A percentile compares a stretch with the other conserved stretches of the same genome.
Evolutionary conservation across 1,140 invertebrate species (phyloP).

Genomic region (Paramacrobiotus metropolitanus): DNA sequence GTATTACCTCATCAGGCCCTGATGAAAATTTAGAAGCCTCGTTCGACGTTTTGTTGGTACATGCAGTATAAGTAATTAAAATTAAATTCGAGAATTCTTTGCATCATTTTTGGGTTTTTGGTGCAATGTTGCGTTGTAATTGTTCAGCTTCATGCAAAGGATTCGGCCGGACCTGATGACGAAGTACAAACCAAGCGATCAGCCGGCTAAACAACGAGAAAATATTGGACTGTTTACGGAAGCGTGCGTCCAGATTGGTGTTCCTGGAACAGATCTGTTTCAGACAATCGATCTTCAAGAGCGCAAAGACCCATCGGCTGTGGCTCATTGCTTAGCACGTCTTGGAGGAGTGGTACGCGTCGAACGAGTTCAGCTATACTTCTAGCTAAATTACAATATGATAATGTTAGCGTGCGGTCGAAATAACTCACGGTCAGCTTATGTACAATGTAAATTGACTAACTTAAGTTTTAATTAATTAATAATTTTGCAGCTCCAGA

Average conservation of each 20-base stretch:
- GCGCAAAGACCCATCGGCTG: not conserved
- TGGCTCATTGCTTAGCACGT: not conserved
- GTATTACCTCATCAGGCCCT: too few relatives aligned
- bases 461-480: too few relatives aligned
- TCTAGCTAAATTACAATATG: not conserved
- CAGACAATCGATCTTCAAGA: slow-evolving; percentile 2
- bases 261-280: not conserved
- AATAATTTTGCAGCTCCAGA: slow-evolving; percentile 2
- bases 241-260: not conserved
- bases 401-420: too few relatives aligned
- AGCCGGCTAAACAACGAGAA: not conserved
- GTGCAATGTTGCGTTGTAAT: too few relatives aligned
- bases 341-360: not conserved
- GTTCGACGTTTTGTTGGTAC: too few relatives aligned
- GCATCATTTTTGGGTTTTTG: too few relatives aligned
- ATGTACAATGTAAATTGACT: too few relatives aligned
- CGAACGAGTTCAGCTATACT: not conserved
- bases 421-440: too few relatives aligned
- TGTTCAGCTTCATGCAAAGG: not conserved
- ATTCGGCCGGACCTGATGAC: not conserved
- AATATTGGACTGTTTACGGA: not conserved
- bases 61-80: too few relatives aligned
- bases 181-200: not conserved
- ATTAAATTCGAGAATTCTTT: not conserved
- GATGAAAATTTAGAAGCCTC: too few relatives aligned